Conservation (phyloP, 2,888 invertebrate genomes). For the Beris morrisii region DNA sequence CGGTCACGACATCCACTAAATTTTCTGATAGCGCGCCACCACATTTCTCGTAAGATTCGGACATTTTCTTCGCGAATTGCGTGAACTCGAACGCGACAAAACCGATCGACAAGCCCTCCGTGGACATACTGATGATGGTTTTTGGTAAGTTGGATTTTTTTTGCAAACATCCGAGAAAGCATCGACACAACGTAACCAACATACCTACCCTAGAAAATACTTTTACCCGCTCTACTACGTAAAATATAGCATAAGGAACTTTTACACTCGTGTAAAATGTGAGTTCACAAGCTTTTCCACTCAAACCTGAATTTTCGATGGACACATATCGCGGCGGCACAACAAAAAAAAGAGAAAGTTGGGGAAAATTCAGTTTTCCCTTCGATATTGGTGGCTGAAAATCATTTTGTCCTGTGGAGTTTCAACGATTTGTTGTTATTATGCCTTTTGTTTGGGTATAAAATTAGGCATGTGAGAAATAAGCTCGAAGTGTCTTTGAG, state of each 20-base stretch:
- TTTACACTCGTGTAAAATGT: slow-evolving; percentile 18
- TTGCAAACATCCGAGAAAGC: slow-evolving; percentile 23
- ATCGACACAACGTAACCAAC: slow-evolving; percentile 21
- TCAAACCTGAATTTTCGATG: background rate
- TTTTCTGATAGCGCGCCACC: too few relatives aligned
- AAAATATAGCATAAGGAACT: slow-evolving; percentile 19
- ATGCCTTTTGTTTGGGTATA: too few relatives aligned
- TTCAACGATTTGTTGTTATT: too few relatives aligned
- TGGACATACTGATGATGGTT: slow-evolving; percentile 34
- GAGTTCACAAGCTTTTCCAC: slow-evolving; percentile 12
- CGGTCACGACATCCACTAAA: too few relatives aligned
- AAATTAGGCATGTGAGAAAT: too few relatives aligned
- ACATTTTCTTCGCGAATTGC: background rate
- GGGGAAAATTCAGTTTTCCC: slow-evolving; percentile 6
- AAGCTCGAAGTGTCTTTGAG: background rate
- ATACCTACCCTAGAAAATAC: slow-evolving; percentile 8
- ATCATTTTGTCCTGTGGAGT: too few relatives aligned
- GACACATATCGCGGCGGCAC: background rate
- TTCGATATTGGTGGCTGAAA: background rate
- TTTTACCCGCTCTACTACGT: slow-evolving; percentile 2
- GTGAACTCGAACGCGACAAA: background rate
- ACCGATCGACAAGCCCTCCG: slow-evolving; percentile 35
- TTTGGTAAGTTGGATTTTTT: slow-evolving; percentile 24
- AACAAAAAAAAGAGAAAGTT: slow-evolving; percentile 1
- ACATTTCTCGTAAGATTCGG: slow-evolving; percentile 1